A percentile compares a stretch with the other conserved stretches of the same genome.
Evolutionary conservation across 2,888 invertebrate species (phyloP).

Genomic region (Lapara coniferarum): DNA sequence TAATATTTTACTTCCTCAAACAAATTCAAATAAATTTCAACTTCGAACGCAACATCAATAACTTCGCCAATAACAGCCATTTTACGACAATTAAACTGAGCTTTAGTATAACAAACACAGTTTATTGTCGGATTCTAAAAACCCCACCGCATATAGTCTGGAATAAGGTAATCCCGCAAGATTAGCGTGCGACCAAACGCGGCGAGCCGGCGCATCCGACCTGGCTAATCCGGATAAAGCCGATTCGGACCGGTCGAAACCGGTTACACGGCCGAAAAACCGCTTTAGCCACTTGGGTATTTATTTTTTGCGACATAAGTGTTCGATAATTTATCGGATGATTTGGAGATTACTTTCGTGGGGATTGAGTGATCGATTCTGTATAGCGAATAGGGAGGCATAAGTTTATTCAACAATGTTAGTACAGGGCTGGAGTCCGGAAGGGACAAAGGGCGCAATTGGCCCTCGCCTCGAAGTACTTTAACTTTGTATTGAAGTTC

Average conservation of each 20-base stretch:
- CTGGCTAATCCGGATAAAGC: conserved; percentile 46
- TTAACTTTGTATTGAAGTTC: too few relatives aligned
- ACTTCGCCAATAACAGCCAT: not conserved
- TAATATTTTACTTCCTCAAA: too few relatives aligned
- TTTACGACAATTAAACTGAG: conserved; percentile 6
- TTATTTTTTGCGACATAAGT: conserved; percentile 20
- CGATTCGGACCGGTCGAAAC: conserved; percentile 41
- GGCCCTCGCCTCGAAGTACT: too few relatives aligned
- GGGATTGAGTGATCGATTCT: too few relatives aligned
- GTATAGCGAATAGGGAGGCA: too few relatives aligned
- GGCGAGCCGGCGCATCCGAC: conserved; percentile 40
- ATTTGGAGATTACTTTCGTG: not conserved
- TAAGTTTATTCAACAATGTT: too few relatives aligned
- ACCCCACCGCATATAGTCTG: conserved; percentile 32
- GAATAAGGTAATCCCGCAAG: conserved; percentile 39
- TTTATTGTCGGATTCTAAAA: conserved; percentile 10
- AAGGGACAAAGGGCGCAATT: too few relatives aligned
- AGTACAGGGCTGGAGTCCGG: too few relatives aligned
- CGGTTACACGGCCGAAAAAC: conserved; percentile 43
- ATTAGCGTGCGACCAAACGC: conserved; percentile 41
- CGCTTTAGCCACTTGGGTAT: conserved; percentile 25
- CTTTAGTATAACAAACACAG: conserved; percentile 1
- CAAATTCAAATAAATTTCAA: not conserved
- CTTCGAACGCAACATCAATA: not conserved
- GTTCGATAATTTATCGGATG: conserved; percentile 24